Evolutionary conservation across 2,113 vertebrate species (phyloP).

Genomic region (Strix aluco): DNA sequence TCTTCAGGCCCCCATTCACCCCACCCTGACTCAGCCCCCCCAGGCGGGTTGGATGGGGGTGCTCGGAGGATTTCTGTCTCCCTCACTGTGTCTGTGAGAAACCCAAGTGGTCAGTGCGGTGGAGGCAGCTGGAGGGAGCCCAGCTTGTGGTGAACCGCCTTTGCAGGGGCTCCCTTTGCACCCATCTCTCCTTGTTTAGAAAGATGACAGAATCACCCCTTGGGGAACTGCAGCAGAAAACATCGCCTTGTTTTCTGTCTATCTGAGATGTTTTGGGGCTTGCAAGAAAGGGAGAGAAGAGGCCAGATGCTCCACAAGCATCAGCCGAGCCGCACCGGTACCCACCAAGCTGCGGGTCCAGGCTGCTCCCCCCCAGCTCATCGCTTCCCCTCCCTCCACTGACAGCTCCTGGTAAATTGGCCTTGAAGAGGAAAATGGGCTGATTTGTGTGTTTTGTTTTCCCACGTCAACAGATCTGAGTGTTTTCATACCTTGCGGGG

Average conservation of each 20-base stretch:
- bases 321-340: background rate
- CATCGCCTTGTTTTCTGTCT: background rate
- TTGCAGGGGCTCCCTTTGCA: rapidly evolving
- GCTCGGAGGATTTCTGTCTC: rapidly evolving
- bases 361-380: background rate
- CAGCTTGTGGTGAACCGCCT: background rate
- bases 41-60: background rate
- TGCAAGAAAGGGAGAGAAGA: background rate
- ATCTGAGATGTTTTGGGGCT: background rate
- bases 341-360: background rate
- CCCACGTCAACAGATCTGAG: constrained; percentile 25
- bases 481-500: constrained; percentile 52
- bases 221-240: background rate
- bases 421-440: constrained; percentile 53
- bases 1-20: background rate
- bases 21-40: background rate
- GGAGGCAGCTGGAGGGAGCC: background rate
- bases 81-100: background rate
- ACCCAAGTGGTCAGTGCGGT: rapidly evolving
- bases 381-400: background rate
- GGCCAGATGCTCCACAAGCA: background rate
- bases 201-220: background rate
- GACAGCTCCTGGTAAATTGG: constrained; percentile 15
- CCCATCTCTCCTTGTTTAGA: background rate
- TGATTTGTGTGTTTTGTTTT: constrained; percentile 54